Percentiles rank a stretch among this genome's conserved stretches.
Conservation (phyloP, 2,888 invertebrate genomes). For the Lithophane ornitopus region DNA sequence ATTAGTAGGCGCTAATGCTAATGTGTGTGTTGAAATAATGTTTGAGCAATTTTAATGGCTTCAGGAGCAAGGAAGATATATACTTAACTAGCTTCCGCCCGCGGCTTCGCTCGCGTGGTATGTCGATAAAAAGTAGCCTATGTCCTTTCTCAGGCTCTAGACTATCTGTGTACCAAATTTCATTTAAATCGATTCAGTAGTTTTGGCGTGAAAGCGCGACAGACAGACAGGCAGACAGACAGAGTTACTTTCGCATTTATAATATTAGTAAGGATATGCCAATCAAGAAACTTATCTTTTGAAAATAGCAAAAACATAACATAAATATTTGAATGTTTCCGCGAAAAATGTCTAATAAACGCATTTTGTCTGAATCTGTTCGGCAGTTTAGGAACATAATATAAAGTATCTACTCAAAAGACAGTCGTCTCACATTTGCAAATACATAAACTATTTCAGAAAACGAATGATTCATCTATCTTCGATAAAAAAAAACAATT, state of each 20-base stretch:
- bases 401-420: not conserved
- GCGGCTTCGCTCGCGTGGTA: too few species aligned
- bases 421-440: not conserved
- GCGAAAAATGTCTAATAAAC: too few species aligned
- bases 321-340: not conserved
- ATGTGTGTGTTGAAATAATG: conserved; percentile 20
- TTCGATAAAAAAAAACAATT: conserved; percentile 34
- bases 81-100: too few species aligned
- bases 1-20: conserved; percentile 12
- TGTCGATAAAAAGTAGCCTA: too few species aligned
- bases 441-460: conserved; percentile 1
- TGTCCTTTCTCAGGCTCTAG: too few species aligned
- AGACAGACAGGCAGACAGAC: too few species aligned
- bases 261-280: too few species aligned
- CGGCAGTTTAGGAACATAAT: not conserved
- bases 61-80: not conserved
- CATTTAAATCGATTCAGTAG: too few species aligned
- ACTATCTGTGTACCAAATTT: too few species aligned
- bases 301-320: not conserved
- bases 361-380: not conserved
- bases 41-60: conserved; percentile 22
- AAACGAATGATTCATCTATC: conserved; percentile 10
- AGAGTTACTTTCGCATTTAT: too few species aligned
- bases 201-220: too few species aligned
- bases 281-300: not conserved